Base-by-base conservation (phyloP, 1,140 invertebrate species). In the Drosophila kepulauana region DNA sequence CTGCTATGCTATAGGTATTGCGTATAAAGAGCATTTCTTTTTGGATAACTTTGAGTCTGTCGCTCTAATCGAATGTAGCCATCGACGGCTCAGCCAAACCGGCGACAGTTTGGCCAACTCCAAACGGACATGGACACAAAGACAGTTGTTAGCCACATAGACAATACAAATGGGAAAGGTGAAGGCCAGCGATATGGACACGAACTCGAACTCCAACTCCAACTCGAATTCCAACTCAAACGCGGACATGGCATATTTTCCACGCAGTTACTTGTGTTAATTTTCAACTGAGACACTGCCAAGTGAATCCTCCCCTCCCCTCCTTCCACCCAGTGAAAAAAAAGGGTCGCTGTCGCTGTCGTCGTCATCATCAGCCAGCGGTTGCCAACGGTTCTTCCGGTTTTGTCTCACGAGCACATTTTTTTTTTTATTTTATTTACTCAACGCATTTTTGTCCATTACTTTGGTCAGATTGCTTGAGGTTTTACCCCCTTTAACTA, bases 211-310 rank as follows among this genome's bases (percentile, higher is more conserved):
- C 35, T 10, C 35, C 7, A 10, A 38, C 35, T 8, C 35, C 7
- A 10, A 38, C 35, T 10, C 0, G 35, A 10, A 38, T 10, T 10
- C 35, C 7, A 33, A 71, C 41, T 65, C 35, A 43, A 58, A 56
- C 67, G 75, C 75, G 82, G 82, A 81, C 78, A 86, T 63, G 75
- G 75, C 79, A 79, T 79, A 87, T 87, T 86, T 86, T 86, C 82
- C 82, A 75, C 76, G 68, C 79, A 87, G 82, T 86, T 86, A 86
- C 82, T 86, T 81, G 82, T 66, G 66, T 87, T 86, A 86, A 86
- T 86, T 86, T 70, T 58, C 67, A 63, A 68, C 28, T 11, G 35
- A 38, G 35, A 38, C 20, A 38, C 33, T 33, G 30, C 30, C 30
- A 33, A 33, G 30, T 33, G 30, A 33, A 33, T 7, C 1, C 5